These are phyloP conservation scores for Sycophila texana DNA, from an alignment of 2,888 invertebrate genomes.

Conservation along the genomic window DNA sequence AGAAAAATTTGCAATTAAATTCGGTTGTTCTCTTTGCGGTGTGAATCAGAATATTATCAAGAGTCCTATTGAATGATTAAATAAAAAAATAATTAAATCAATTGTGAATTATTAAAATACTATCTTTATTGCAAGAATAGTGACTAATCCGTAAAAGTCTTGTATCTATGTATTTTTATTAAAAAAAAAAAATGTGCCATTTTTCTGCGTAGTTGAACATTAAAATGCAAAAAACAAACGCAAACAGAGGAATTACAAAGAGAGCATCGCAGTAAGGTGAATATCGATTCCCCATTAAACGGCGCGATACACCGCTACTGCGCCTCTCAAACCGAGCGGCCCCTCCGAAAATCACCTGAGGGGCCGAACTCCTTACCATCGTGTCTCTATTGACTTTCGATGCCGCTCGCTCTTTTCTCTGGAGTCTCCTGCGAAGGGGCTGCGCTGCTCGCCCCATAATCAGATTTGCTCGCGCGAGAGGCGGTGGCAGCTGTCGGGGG, in stretches of 20 bases:
- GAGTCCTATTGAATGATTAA: no score
- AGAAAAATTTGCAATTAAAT: no score
- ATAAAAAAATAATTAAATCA: no score
- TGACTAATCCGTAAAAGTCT: no score
- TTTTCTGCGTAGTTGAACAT: not conserved
- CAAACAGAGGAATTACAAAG: conserved; percentile 42
- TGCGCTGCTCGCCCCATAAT: conserved; percentile 34
- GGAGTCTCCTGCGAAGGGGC: not conserved
- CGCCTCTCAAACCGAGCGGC: not conserved
- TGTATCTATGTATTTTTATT: no score
- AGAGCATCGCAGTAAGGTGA: conserved; percentile 24
- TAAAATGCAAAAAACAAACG: conserved; percentile 50
- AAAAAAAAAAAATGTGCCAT: no score
- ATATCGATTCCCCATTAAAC: conserved; percentile 54
- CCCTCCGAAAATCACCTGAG: conserved; percentile 52
- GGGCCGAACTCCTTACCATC: conserved; percentile 8
- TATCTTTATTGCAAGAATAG: no score
- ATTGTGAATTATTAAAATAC: no score
- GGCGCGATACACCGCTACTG: conserved; percentile 14
- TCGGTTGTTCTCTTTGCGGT: no score
- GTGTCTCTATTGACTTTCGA: conserved; percentile 48
- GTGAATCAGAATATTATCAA: no score
- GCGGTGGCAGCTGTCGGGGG: not conserved
- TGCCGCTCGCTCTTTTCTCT: conserved; percentile 36
- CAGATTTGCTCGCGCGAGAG: conserved; percentile 44